Evolutionary conservation across 2,888 invertebrate genomes (phyloP).

Genomic region (Xanthia togata): DNA sequence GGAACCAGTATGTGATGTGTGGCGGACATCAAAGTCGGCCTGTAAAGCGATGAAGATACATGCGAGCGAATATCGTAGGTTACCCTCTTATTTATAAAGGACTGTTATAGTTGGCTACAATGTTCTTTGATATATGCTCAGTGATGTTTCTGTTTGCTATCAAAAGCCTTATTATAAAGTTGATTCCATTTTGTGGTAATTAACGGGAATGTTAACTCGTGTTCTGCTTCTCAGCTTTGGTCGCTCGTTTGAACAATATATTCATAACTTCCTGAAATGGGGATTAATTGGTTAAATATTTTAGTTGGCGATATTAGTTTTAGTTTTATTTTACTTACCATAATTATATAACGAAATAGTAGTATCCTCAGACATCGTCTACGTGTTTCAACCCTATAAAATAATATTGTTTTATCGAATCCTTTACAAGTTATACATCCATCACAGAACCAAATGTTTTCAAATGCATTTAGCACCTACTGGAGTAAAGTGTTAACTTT

Average conservation of each 20-base stretch:
- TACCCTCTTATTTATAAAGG: slow-evolving; percentile 28
- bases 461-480: slow-evolving; percentile 14
- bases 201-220: not conserved
- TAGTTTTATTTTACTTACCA: not conserved
- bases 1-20: slow-evolving; percentile 54
- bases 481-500: not conserved
- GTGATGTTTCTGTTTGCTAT: slow-evolving; percentile 9
- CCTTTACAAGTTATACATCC: not conserved
- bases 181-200: slow-evolving; percentile 9
- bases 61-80: slow-evolving; percentile 32
- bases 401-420: not conserved
- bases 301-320: not conserved
- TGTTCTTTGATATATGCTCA: slow-evolving; percentile 16
- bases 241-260: not conserved
- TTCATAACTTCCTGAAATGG: not conserved
- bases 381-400: not conserved
- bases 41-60: slow-evolving; percentile 44
- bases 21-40: slow-evolving; percentile 53
- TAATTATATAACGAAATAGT: too few relatives aligned
- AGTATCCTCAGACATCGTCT: too few relatives aligned
- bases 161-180: slow-evolving; percentile 2
- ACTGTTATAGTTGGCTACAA: slow-evolving; percentile 4
- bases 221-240: not conserved
- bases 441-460: not conserved
- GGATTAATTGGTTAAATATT: not conserved